phyloP scores from a whole-genome alignment of 2,113 vertebrate genomes.

The Nycticebus coucang region DNA sequence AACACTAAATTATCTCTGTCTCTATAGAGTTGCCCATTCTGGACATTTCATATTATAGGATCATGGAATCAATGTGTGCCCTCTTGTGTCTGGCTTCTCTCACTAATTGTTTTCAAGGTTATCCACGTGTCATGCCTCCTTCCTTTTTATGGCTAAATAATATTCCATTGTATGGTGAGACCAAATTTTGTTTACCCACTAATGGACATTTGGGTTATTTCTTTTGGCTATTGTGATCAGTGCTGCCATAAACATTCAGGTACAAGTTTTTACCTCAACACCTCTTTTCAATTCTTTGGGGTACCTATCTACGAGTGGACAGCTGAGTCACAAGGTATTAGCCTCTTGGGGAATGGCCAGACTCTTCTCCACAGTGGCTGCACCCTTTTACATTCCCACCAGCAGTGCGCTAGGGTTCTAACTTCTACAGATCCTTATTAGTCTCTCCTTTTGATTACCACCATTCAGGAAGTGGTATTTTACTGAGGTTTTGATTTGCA shows the following conservation, averaged over 20 bases:
- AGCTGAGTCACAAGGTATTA: rapidly evolving
- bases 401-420: rapidly evolving
- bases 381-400: rapidly evolving
- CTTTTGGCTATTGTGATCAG: rapidly evolving
- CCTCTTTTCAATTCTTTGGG: background rate
- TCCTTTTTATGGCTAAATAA: background rate
- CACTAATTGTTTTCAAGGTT: background rate
- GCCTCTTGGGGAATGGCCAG: background rate
- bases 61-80: rapidly evolving
- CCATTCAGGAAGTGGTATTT: background rate
- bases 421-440: background rate
- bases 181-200: too few relatives aligned
- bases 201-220: rapidly evolving
- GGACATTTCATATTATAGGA: rapidly evolving
- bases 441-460: rapidly evolving
- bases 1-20: rapidly evolving
- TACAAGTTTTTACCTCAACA: rapidly evolving
- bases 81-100: background rate
- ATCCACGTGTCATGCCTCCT: rapidly evolving
- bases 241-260: background rate
- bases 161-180: rapidly evolving
- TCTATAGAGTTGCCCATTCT: rapidly evolving
- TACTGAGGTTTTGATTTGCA: background rate
- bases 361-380: rapidly evolving
- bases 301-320: rapidly evolving